Conservation (phyloP, 1,140 invertebrate genomes). For the Drosophila jambulina region DNA sequence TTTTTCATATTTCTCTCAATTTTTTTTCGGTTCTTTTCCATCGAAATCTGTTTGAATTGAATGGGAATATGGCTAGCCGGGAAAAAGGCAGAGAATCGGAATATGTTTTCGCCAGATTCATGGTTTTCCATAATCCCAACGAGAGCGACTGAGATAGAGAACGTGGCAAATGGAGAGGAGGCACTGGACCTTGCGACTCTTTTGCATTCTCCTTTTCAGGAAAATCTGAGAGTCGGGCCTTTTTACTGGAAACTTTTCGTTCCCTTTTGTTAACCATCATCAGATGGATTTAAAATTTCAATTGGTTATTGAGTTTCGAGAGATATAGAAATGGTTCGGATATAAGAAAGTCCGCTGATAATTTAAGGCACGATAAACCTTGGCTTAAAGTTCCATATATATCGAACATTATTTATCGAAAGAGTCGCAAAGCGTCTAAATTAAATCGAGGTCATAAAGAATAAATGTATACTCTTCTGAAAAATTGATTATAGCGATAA, state of each 20-base stretch:
- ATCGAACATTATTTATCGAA: background rate
- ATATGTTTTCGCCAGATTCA: conserved; percentile 44
- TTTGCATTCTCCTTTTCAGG: conserved; percentile 24
- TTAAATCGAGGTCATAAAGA: no score
- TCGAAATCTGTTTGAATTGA: conserved; percentile 51
- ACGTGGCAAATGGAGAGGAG: background rate
- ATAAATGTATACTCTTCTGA: no score
- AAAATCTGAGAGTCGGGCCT: conserved; percentile 19
- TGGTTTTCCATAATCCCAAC: conserved; percentile 20
- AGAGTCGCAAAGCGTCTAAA: no score
- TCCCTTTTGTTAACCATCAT: conserved; percentile 3
- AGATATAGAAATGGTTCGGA: background rate
- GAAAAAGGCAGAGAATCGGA: conserved; percentile 17
- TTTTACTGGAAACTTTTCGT: conserved; percentile 1
- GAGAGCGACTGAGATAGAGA: background rate
- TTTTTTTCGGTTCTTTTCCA: conserved; percentile 25
- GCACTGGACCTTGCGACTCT: conserved; percentile 31
- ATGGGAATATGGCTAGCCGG: conserved; percentile 29
- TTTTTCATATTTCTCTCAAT: conserved; percentile 7
- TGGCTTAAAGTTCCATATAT: background rate
- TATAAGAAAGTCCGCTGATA: background rate
- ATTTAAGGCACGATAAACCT: background rate
- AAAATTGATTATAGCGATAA: no score
- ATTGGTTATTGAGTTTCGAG: conserved; percentile 1
- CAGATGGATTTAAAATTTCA: background rate